Evolutionary conservation across 2,113 vertebrate species (phyloP).

Genomic region (Aepyceros melampus): DNA sequence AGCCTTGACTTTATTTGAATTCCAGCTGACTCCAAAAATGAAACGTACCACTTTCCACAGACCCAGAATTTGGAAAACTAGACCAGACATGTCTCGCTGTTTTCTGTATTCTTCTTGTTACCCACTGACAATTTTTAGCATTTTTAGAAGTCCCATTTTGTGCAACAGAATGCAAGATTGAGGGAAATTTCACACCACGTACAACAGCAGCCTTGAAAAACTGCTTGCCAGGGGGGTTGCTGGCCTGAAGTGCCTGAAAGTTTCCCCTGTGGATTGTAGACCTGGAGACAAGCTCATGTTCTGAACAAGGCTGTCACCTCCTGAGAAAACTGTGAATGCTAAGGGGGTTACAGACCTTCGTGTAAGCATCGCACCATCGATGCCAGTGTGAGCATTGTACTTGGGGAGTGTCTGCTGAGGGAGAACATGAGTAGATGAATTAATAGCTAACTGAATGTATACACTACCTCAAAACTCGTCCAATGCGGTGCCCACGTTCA

Average conservation of each 20-base stretch:
- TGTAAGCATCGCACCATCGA: background rate
- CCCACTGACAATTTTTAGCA: background rate
- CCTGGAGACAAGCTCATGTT: background rate
- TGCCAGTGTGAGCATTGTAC: background rate
- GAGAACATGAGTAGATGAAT: background rate
- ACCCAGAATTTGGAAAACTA: background rate
- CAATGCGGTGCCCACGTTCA: background rate
- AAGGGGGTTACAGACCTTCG: background rate
- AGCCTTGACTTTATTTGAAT: background rate
- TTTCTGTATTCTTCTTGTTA: background rate
- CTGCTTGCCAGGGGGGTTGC: background rate
- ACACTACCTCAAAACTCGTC: background rate
- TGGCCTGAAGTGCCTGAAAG: background rate
- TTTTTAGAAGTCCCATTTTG: background rate
- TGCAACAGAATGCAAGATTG: background rate
- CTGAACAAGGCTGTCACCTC: background rate
- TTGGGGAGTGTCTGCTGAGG: background rate
- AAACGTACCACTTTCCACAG: background rate
- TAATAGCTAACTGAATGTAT: background rate
- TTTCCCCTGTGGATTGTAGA: background rate
- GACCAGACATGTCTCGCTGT: background rate
- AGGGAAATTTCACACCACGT: background rate
- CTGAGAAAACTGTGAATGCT: background rate
- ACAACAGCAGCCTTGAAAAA: background rate
- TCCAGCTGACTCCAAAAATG: background rate